Evolutionary conservation across 2,113 vertebrate species (phyloP).

Genomic region (Emydura subglobosa): DNA sequence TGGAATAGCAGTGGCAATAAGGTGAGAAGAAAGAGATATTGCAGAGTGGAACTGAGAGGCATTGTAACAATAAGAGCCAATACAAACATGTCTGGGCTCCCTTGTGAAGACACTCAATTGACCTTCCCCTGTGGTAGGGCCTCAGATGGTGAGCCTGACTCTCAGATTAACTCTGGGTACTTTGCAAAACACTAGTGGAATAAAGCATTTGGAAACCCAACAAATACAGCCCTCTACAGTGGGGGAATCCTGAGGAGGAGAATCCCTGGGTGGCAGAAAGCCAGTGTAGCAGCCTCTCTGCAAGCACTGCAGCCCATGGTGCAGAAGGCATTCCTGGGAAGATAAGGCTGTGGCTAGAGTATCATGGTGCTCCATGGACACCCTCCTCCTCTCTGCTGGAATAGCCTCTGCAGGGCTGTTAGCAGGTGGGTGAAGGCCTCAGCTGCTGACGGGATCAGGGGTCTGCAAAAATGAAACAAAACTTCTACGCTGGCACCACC

Average conservation of each 20-base stretch:
- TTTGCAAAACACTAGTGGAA: background rate
- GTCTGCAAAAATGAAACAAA: background rate
- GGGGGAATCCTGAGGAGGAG: background rate
- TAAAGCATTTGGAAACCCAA: background rate
- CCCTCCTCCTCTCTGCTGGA: background rate
- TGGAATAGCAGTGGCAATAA: background rate
- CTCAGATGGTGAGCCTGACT: background rate
- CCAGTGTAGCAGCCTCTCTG: background rate
- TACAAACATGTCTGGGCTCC: fast-evolving
- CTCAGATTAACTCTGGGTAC: background rate
- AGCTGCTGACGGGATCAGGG: background rate
- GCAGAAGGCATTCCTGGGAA: background rate
- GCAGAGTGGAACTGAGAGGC: background rate
- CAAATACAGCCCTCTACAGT: background rate
- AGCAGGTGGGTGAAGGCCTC: background rate
- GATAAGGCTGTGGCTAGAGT: background rate
- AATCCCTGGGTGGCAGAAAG: background rate
- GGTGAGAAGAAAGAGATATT: background rate
- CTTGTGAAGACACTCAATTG: background rate
- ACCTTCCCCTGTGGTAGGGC: background rate
- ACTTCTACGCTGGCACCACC: background rate
- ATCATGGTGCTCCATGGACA: background rate
- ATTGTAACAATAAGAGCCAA: background rate
- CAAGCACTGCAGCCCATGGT: background rate
- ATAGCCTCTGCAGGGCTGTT: background rate